Base-by-base conservation (phyloP, 2,888 invertebrate species). In the Hemaris fuciformis region DNA sequence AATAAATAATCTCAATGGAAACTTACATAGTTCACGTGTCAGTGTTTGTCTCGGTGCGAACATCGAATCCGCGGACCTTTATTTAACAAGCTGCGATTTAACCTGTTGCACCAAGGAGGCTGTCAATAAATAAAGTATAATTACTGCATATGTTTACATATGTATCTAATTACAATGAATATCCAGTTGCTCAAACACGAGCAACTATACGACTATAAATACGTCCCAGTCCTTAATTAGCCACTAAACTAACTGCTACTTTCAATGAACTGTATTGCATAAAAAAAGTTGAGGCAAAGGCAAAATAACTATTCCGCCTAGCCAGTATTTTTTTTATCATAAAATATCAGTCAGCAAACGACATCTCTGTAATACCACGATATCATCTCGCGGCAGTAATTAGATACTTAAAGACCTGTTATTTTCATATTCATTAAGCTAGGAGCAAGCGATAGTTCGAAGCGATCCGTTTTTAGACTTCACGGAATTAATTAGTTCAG, bases 401-500 rank as follows among this genome's bases (percentile, higher is more conserved):
- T 31, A 53, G 53, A 53, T 53, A 53, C 31, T 53, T 31, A 53
- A 18, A 53, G 27, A 53, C 53, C 53, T 22, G 34, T 27, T 45
- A 59, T 59, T 59, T 59, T 34, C 59, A 59, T 59, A 59, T 45
- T 59, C 59, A 59, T 59, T 38, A 46, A 27, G 46, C 45, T 34
- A 31, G 22, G 38, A 46, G 38, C 18, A 18, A 31, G 53, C 31
- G 53, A 53, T 53, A 53, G 53, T 53, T 53, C 27, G 31, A 38
- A 38, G 38, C 38, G 38, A 31, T 53, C 31, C 18, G 27, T 31
- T 53, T 53, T 53, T 53, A 53, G 53, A 53, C 53, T 53, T 53
- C 53, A 53, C 53, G 4, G 53, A 53, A 53, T 53, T 53, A 53
- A 53, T 53, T 53, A 53, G 53, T 53, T 53, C 53, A 53, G 31